Base-by-base conservation (phyloP, 2,888 invertebrate species). In the Chaetoderma sp. region DNA sequence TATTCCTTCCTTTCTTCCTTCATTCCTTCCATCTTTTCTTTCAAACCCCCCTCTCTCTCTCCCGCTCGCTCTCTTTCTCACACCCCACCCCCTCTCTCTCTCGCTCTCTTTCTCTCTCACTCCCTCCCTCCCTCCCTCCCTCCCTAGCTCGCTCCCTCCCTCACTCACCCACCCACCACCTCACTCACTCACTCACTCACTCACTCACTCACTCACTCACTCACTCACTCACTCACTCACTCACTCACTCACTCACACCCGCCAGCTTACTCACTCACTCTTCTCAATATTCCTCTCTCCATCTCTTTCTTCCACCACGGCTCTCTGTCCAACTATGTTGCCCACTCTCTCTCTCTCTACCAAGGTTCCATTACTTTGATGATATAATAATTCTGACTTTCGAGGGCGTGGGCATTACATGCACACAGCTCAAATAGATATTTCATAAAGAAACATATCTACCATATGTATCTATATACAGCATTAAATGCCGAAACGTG, bases 211-310 rank as follows among this genome's bases (percentile, higher is more conserved):
- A 57, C 70, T 42, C 60, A 60, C 70, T 33, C 62, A 63, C 63
- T 54, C 66, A 59, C 67, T 63, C 63, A 62, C 54, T 62, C 68
- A 63, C 68, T 65, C 67, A 68, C 63, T 61, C 58, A 62, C 56
- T 58, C 56, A 67, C 59, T 47, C 62, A 64, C 65, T 32, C 58
- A 42, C 59, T 55, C 47, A 32, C 59, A 64, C 60, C 25, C 59
- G 54, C 63, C 28, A 63, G 56, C 64, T 44, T 67, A 65, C 64
- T 30, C 67, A 56, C 62, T 57, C 68, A 47, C 62, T 50, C 62
- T n/a, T n/a, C n/a, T n/a, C n/a, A n/a, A n/a, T n/a, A n/a, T n/a
- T n/a, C n/a, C n/a, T n/a, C n/a, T n/a, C n/a, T n/a, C n/a, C n/a
- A n/a, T n/a, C n/a, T n/a, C n/a, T n/a, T n/a, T n/a, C n/a, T n/a